phyloP scores from a whole-genome alignment of 1,140 invertebrate species.

The Lepidotrigona ventralis region DNA sequence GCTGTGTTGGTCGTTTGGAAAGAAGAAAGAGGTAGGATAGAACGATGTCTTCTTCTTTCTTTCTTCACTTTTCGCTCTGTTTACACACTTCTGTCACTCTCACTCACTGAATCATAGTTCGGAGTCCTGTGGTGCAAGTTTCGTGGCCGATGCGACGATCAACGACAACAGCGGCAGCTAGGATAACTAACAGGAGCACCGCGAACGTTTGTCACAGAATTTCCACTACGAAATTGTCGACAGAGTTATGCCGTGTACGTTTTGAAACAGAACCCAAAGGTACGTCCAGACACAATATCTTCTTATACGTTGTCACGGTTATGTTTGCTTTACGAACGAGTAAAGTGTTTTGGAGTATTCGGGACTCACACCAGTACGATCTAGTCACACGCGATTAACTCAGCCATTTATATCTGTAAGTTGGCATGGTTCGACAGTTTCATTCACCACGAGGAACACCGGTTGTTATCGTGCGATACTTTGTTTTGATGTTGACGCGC shows the following conservation, averaged over 20 bases:
- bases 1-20: neutral
- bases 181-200: neutral
- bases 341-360: neutral
- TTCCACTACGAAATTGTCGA: neutral
- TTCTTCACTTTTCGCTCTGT: slow-evolving; percentile 25
- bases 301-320: slow-evolving; percentile 1
- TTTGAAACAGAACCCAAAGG: neutral
- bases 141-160: neutral
- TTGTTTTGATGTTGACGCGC: neutral
- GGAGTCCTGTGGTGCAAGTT: slow-evolving; percentile 14
- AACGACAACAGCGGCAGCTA: neutral
- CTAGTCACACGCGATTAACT: slow-evolving; percentile 7
- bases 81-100: slow-evolving; percentile 66
- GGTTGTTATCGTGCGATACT: neutral
- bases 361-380: neutral
- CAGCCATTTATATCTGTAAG: neutral
- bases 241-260: neutral
- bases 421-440: neutral
- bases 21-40: neutral
- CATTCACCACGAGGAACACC: too few relatives aligned
- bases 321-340: neutral
- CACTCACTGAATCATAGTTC: slow-evolving; percentile 55
- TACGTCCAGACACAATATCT: neutral
- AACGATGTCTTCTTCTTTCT: neutral
- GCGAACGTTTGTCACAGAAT: neutral